A percentile compares a stretch with the other conserved stretches of the same genome.
These are phyloP conservation scores for Podarcis cretensis DNA, from an alignment of 2,113 vertebrate genomes.

Conservation along the genomic window DNA sequence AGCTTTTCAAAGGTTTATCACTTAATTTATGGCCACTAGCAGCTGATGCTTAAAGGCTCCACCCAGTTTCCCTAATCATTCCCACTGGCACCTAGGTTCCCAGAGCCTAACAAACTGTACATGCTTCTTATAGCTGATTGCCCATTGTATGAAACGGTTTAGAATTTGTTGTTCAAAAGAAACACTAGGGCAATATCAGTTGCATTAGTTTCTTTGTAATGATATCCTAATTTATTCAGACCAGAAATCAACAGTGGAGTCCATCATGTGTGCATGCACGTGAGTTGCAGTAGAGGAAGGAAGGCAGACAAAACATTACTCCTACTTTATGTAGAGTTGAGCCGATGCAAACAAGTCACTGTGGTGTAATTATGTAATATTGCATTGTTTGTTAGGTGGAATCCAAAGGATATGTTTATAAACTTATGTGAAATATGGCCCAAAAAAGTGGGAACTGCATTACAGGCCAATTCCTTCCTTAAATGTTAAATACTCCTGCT, in stretches of 20 bases:
- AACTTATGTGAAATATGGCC: not conserved
- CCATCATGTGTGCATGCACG: no score
- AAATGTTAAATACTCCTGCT: slow-evolving; percentile 13
- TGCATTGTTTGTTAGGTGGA: not conserved
- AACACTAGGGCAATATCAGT: no score
- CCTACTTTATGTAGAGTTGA: not conserved
- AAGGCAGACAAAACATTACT: not conserved
- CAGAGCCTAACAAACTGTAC: not conserved
- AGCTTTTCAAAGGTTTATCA: not conserved
- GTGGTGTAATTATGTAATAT: not conserved
- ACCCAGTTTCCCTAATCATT: not conserved
- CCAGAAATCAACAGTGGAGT: no score
- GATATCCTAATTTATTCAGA: not conserved
- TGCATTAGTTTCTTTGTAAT: not conserved
- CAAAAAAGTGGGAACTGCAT: not conserved
- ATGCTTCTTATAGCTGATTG: not conserved
- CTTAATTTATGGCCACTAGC: not conserved
- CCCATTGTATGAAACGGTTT: no score
- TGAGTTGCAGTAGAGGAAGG: no score
- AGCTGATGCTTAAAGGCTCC: not conserved
- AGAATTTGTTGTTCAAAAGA: no score
- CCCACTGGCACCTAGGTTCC: not conserved
- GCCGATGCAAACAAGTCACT: slow-evolving; percentile 10
- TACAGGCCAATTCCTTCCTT: slow-evolving; percentile 34
- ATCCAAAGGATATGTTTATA: not conserved